Percentiles rank a stretch among this genome's conserved stretches.
Conservation (phyloP, 2,797 vertebrate species). For the Nothura maculosa region DNA sequence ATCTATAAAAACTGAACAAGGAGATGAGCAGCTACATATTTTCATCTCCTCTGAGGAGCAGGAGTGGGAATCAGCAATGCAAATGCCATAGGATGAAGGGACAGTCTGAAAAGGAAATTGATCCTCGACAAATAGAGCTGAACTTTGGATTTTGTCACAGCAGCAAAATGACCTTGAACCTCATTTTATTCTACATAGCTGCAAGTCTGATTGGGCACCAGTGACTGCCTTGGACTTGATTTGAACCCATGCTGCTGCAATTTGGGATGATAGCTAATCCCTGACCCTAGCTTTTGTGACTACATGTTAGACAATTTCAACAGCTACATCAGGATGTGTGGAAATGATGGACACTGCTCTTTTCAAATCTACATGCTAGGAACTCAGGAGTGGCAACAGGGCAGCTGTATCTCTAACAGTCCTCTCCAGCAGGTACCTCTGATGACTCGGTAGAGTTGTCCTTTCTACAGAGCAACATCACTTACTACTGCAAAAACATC, state of each 20-base stretch:
- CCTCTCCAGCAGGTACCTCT: neutral
- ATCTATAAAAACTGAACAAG: conserved; percentile 69
- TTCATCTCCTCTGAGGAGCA: conserved; percentile 43
- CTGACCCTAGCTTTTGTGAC: neutral
- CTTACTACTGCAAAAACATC: neutral
- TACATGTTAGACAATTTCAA: neutral
- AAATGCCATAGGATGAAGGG: conserved; percentile 36
- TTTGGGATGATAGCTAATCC: neutral
- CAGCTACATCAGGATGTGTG: neutral
- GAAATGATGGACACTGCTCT: neutral
- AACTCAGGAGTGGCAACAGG: neutral
- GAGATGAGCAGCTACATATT: conserved; percentile 58
- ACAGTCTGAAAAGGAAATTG: conserved; percentile 29
- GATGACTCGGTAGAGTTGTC: neutral
- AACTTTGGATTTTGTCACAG: conserved; percentile 40
- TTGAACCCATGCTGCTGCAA: neutral
- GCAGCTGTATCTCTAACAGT: neutral
- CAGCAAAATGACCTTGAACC: neutral
- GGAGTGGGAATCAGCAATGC: conserved; percentile 17
- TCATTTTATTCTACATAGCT: neutral
- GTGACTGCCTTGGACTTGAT: neutral
- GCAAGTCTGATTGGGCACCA: conserved; percentile 12
- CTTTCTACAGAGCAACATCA: neutral
- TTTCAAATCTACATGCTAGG: neutral
- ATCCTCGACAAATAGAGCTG: neutral